Conservation (phyloP, 1,140 invertebrate species). For the Drosophila cardini region DNA sequence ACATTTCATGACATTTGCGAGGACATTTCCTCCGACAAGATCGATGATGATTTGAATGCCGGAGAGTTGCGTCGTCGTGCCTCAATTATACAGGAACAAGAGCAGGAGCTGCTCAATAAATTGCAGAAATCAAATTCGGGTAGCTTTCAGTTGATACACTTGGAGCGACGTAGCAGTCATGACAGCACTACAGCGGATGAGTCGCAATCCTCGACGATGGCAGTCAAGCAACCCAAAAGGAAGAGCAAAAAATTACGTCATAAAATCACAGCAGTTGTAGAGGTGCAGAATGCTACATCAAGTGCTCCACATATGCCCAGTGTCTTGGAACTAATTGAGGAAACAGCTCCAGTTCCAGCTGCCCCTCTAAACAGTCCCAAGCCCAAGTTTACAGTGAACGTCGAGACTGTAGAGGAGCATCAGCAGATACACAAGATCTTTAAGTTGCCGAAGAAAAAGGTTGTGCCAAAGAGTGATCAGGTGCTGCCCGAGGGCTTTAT, state of each 20-base stretch:
- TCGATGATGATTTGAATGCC: constrained; percentile 86
- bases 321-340: constrained; percentile 62
- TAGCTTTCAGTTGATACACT: constrained; percentile 71
- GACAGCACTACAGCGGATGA: constrained; percentile 69
- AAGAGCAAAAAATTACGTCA: constrained; percentile 74
- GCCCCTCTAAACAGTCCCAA: constrained; percentile 43
- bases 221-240: constrained; percentile 49
- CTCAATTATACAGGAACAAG: constrained; percentile 82
- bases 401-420: constrained; percentile 78
- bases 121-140: constrained; percentile 77
- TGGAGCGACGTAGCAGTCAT: constrained; percentile 73
- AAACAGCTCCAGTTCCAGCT: constrained; percentile 3
- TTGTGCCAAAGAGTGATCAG: constrained; percentile 29
- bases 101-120: constrained; percentile 77
- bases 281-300: constrained; percentile 48
- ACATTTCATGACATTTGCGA: constrained; percentile 86
- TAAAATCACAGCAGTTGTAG: constrained; percentile 69
- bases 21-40: constrained; percentile 85
- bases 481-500: constrained; percentile 74
- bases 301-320: constrained; percentile 49
- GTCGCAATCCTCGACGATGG: constrained; percentile 3
- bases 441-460: constrained; percentile 82
- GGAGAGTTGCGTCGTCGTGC: constrained; percentile 81
- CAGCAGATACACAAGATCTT: constrained; percentile 77
- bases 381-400: constrained; percentile 74